Base-by-base conservation (phyloP, 2,888 invertebrate genomes). In the Pristionchus fissidentatus region DNA sequence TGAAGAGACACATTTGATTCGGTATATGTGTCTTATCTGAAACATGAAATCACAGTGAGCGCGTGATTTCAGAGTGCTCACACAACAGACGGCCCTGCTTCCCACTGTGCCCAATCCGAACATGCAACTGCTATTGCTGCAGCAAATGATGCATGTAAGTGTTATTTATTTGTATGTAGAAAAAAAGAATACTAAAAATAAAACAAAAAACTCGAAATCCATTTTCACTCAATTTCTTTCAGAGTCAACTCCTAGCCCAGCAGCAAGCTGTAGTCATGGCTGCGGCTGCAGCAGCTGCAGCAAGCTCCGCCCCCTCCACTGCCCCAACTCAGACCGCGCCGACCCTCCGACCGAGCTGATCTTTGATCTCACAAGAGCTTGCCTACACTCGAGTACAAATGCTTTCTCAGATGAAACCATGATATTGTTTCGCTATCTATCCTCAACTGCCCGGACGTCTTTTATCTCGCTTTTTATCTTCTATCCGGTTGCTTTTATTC, bases 131-230 rank as follows among this genome's bases (percentile, higher is more conserved):
- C 32, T 62, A 35, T 35, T 62, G 19, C 62, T 62, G 62, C 62
- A 62, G 62, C 62, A 62, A 22, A 62, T 62, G 62, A 62, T 62
- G 62, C 62, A 62, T 62, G 62, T 62, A 3, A 62, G 62, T 62
- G 7, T 55, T 60, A 1, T 60, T 29, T 5, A n/a, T 60, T 29
- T 60, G 29, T 70, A 4, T 38, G 32, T 38, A 15, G 49, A 49
- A 49, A 49, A 15, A 19, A 49, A 49, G 49, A 19, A 49, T 15
- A 10, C 49, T 49, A 10, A 49, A 49, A 10, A 15, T 15, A 49
- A 15, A 49, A 10, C 19, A 15, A 49, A 15, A 22, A 8, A 22
- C 4, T 10, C 32, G 60, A 60, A 60, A 60, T 32, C 32, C 60
- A 60, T 57, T 57, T 1, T 57, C 55, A 57, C 55, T 1, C 22